Base-by-base conservation (phyloP, 2,113 vertebrate genomes). In the Xyrauchen texanus region DNA sequence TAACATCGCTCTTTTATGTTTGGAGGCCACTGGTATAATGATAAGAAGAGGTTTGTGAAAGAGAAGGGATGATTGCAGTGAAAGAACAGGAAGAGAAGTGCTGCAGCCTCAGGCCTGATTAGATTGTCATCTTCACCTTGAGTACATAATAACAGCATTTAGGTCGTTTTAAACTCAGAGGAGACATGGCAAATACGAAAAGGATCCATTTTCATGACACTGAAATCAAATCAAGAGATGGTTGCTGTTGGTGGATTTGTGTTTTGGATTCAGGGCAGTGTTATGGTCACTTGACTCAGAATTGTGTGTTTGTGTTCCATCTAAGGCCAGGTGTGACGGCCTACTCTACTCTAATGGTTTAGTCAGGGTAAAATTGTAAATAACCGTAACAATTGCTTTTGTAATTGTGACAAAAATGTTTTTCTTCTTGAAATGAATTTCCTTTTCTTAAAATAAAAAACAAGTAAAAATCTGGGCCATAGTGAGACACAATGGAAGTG, bases 81-180 rank as follows among this genome's bases (percentile, higher is more conserved):
- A 80, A 83, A 68, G 74, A 51, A 77, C 78, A 69, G 82, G 75
- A 84, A 81, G 68, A 12, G 13, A 77, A 12, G 55, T 49, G 47
- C 61, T 53, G 68, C 12, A 58, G 58, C 82, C 65, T 21, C 4
- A 74, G 78, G 82, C 79, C 4, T 46, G 44, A 34, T n/a, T 68
- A n/a, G 53, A 78, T 68, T 68, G 64, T 44, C 51, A 47, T 81
- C 62, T 80, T 79, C 76, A 81, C 74, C 82, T 52, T 46, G 13
- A 68, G 64, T 75, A 68, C 69, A 53, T 55, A 65, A 51, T 78
- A 9, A 49, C 9, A 1, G 0, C 57, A 60, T 82, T 84, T 21
- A 72, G 45, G 68, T 46, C 55, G 75, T 51, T 68, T 74, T 67
- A 65, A 21, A 4, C 58, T 70, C 69, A 81, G 76, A 69, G 47